Percentiles rank a stretch among this genome's conserved stretches.
These are phyloP conservation scores for Lordiphosa andalusiaca DNA, from an alignment of 2,888 invertebrate species.

Conservation along the genomic window DNA sequence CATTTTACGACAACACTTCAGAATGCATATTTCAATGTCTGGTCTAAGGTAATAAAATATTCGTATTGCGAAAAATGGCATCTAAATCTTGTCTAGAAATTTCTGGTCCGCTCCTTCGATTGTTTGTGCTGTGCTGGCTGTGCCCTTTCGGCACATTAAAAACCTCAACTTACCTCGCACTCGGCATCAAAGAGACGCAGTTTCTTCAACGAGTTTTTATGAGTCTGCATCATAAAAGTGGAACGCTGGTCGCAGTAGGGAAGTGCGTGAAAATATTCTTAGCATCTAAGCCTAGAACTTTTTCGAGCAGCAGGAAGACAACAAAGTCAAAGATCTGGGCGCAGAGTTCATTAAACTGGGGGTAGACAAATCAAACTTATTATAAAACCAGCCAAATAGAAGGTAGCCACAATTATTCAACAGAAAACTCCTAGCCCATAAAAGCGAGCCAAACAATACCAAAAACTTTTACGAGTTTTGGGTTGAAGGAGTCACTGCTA, in stretches of 20 bases:
- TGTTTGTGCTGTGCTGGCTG: constrained; percentile 38
- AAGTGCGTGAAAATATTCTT: constrained; percentile 50
- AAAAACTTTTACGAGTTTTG: constrained; percentile 59
- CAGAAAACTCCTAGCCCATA: constrained; percentile 51
- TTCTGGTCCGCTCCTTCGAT: constrained; percentile 55
- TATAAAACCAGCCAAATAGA: constrained; percentile 34
- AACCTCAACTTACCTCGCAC: constrained; percentile 15
- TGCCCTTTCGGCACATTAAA: constrained; percentile 63
- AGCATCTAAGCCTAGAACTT: constrained; percentile 39
- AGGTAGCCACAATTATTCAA: constrained; percentile 65
- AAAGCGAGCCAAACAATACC: constrained; percentile 61
- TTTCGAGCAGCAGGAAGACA: constrained; percentile 27
- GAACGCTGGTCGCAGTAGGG: constrained; percentile 43
- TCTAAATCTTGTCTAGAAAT: constrained; percentile 68
- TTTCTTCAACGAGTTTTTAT: constrained; percentile 53
- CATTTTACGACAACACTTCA: constrained; percentile 56
- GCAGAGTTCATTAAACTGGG: constrained; percentile 50
- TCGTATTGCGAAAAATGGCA: constrained; percentile 55
- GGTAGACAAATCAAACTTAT: constrained; percentile 53
- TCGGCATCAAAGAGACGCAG: constrained; percentile 55
- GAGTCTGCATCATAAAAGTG: constrained; percentile 64
- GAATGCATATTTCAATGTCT: constrained; percentile 67
- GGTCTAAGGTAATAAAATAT: constrained; percentile 64
- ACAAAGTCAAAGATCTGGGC: constrained; percentile 57
- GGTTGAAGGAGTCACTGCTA: constrained; percentile 30